Percentiles rank a stretch among this genome's conserved stretches.
phyloP scores from a whole-genome alignment of 2,113 vertebrate species.

The Mus musculus region DNA sequence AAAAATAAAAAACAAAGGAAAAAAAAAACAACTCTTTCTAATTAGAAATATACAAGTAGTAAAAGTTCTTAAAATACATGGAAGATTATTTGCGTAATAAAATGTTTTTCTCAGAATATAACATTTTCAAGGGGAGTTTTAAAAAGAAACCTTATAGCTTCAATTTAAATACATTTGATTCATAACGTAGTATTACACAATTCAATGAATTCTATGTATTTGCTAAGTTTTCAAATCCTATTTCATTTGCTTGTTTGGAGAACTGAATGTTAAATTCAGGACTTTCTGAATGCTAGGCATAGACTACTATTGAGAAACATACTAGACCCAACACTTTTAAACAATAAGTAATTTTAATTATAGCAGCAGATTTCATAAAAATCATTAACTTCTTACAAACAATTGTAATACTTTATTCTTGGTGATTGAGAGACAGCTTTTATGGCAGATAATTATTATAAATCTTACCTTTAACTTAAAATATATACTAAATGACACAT shows the following conservation, averaged over 20 bases:
- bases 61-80: conserved; percentile 12
- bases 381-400: background rate
- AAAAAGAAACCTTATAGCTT: conserved; percentile 6
- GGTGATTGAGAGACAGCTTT: background rate
- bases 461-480: conserved; percentile 17
- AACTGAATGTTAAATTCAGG: background rate
- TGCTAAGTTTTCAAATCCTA: background rate
- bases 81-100: conserved; percentile 9
- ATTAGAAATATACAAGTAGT: conserved; percentile 27
- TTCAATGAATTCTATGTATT: background rate
- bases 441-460: background rate
- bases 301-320: background rate
- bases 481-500: background rate
- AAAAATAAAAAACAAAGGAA: no score
- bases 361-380: background rate
- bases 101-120: background rate
- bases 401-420: background rate
- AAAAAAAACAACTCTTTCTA: background rate
- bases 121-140: background rate
- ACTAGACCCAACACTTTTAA: background rate
- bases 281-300: background rate
- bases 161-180: conserved; percentile 24
- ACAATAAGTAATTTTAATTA: background rate
- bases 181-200: background rate
- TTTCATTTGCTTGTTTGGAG: background rate